Conservation (phyloP, 2,888 invertebrate genomes). For the Agapostemon virescens region DNA sequence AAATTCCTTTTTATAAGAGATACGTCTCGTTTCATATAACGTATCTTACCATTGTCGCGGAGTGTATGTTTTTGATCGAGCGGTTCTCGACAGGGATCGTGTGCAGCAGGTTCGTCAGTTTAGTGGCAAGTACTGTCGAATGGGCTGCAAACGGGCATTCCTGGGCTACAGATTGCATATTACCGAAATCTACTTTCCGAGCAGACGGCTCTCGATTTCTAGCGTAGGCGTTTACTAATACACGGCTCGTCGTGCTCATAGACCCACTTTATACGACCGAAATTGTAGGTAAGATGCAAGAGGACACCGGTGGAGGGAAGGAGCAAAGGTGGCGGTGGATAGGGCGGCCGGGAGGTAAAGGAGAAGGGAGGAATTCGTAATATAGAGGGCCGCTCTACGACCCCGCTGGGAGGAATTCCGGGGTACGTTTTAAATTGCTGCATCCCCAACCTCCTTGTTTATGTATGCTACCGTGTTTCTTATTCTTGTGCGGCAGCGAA, state of each 20-base stretch:
- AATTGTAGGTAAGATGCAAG: conserved; percentile 67
- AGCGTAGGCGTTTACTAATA: conserved; percentile 45
- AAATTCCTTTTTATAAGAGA: no score
- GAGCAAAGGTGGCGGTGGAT: conserved; percentile 44
- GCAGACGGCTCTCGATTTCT: conserved; percentile 18
- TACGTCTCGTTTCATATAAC: no score
- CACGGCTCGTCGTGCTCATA: conserved; percentile 50
- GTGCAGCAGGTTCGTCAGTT: background rate
- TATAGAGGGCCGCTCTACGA: conserved; percentile 80
- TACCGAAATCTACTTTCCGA: conserved; percentile 34
- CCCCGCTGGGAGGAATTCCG: conserved; percentile 80
- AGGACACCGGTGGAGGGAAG: conserved; percentile 55
- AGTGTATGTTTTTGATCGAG: background rate
- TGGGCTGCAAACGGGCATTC: background rate
- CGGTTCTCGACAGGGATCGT: background rate
- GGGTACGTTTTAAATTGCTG: conserved; percentile 81
- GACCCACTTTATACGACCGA: conserved; percentile 69
- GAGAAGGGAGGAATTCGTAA: conserved; percentile 78
- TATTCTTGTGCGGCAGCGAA: conserved; percentile 79
- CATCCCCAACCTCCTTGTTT: conserved; percentile 81
- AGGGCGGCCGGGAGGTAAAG: conserved; percentile 29
- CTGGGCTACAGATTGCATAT: conserved; percentile 35
- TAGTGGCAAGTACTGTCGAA: background rate
- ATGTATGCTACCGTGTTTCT: conserved; percentile 80
- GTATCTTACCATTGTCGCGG: no score